phyloP scores from a whole-genome alignment of 2,888 invertebrate genomes.

The Trichogramma evanescens region DNA sequence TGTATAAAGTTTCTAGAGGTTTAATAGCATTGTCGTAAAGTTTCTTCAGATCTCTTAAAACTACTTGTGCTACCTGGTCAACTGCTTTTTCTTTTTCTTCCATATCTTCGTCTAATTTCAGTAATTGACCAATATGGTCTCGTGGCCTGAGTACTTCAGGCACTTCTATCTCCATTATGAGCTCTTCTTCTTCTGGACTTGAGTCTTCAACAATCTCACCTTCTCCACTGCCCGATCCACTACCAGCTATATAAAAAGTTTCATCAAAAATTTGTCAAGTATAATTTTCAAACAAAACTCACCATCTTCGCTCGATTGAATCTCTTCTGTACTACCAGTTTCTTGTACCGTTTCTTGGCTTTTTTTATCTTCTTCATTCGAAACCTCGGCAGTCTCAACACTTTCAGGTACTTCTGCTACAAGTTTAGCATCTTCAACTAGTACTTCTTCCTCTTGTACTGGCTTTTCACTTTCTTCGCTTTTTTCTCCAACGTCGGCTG shows the following conservation, averaged over 20 bases:
- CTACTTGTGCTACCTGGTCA: conserved; percentile 67
- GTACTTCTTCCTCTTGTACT: conserved; percentile 2
- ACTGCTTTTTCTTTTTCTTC: conserved; percentile 64
- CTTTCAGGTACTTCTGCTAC: background rate
- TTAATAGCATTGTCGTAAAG: conserved; percentile 81
- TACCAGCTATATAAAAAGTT: background rate
- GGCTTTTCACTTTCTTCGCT: conserved; percentile 19
- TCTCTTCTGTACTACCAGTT: background rate
- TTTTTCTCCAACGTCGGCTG: conserved; percentile 21
- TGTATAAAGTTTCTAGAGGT: conserved; percentile 83
- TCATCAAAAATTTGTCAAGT: background rate
- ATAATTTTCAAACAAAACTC: background rate
- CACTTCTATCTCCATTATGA: conserved; percentile 63
- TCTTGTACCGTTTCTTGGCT: background rate
- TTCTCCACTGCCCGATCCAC: background rate
- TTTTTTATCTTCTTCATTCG: background rate
- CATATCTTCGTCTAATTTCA: conserved; percentile 72
- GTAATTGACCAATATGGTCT: conserved; percentile 71
- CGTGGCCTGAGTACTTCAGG: conserved; percentile 72
- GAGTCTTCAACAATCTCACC: conserved; percentile 30
- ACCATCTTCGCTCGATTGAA: background rate
- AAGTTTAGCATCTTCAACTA: background rate
- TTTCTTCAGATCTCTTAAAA: conserved; percentile 77
- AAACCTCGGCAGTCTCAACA: conserved; percentile 5
- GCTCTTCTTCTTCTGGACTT: conserved; percentile 50